Conservation (phyloP, 2,797 vertebrate species). For the Sebastes jordani region DNA sequence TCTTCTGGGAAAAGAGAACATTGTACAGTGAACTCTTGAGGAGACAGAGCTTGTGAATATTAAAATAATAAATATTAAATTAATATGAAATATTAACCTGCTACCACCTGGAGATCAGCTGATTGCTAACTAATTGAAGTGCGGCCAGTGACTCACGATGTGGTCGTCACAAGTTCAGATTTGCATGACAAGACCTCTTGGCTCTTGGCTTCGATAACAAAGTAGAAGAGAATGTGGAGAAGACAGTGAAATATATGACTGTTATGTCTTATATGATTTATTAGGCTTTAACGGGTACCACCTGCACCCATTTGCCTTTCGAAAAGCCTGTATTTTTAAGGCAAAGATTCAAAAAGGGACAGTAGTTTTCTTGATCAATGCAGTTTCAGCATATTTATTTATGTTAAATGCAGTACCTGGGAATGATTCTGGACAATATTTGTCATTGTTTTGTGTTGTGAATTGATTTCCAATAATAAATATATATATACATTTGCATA, state of each 20-base stretch:
- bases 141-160: conserved; percentile 4
- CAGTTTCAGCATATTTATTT: no score
- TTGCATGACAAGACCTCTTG: conserved; percentile 7
- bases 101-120: conserved; percentile 17
- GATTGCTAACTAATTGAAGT: conserved; percentile 19
- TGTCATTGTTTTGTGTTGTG: no score
- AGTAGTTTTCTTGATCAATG: background rate
- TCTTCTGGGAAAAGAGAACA: background rate
- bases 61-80: background rate
- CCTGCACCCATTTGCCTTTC: background rate
- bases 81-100: background rate
- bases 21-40: background rate
- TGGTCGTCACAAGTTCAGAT: conserved; percentile 20
- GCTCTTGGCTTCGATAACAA: conserved; percentile 1
- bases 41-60: conserved; percentile 10
- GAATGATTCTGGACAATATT: no score
- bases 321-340: background rate
- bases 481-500: no score
- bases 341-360: no score
- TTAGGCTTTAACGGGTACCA: background rate
- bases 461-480: no score
- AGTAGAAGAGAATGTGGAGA: background rate
- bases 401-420: no score
- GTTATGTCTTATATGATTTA: background rate
- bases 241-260: background rate